Evolutionary conservation across 2,113 vertebrate genomes (phyloP).

Genomic region (Nycticebus coucang): DNA sequence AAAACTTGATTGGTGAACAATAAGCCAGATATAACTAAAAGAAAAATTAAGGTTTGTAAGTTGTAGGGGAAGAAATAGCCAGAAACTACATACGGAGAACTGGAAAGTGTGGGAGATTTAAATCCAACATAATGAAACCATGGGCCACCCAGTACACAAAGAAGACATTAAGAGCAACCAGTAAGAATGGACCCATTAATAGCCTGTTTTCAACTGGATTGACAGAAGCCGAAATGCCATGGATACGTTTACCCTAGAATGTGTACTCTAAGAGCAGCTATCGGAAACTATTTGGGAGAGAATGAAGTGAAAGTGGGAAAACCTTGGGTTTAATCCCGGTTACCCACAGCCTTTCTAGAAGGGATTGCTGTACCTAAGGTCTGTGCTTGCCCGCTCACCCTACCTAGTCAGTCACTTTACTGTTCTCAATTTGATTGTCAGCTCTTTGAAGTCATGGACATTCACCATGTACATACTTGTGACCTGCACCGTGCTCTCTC

Average conservation of each 20-base stretch:
- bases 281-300: not conserved
- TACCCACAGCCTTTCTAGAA: not conserved
- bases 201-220: not conserved
- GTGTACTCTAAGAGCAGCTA: not conserved
- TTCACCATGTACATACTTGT: not conserved
- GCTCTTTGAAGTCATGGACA: not conserved
- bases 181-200: not conserved
- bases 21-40: conserved; percentile 1
- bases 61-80: not conserved
- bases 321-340: not conserved
- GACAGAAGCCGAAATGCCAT: not conserved
- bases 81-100: not conserved
- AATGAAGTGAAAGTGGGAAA: not conserved
- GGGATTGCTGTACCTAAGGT: not conserved
- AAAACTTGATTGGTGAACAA: not conserved
- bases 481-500: not conserved
- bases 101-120: not conserved
- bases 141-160: not conserved
- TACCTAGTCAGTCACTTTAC: not conserved
- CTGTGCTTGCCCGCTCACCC: not conserved
- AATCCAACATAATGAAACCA: not conserved
- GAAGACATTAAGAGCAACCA: not conserved
- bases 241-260: not conserved
- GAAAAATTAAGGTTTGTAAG: not conserved
- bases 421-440: not conserved